Conservation (phyloP, 1,140 invertebrate species). For the Drosophila pachea region DNA sequence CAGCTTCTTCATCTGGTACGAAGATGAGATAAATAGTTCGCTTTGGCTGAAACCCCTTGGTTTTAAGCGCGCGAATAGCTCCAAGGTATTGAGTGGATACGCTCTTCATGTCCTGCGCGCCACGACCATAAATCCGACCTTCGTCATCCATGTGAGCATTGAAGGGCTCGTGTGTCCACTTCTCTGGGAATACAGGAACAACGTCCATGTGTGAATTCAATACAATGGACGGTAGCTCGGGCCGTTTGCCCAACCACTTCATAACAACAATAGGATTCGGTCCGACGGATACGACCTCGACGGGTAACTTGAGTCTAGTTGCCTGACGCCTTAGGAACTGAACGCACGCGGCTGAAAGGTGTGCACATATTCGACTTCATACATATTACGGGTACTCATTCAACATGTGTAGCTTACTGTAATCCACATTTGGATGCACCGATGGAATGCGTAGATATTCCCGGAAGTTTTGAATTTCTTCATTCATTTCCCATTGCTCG, state of each 20-base stretch:
- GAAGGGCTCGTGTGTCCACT: conserved; percentile 85
- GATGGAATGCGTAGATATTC: conserved; percentile 90
- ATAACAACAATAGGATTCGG: conserved; percentile 86
- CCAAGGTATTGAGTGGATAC: conserved; percentile 81
- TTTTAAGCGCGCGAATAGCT: conserved; percentile 84
- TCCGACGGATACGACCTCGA: conserved; percentile 79
- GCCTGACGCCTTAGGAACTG: conserved; percentile 85
- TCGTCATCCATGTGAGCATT: conserved; percentile 85
- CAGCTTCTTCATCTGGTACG: conserved; percentile 96
- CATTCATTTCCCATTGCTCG: conserved; percentile 80
- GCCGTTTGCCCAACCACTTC: conserved; percentile 86
- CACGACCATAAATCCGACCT: conserved; percentile 89
- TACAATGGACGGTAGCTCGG: conserved; percentile 83
- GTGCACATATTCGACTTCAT: neutral
- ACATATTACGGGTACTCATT: conserved; percentile 1
- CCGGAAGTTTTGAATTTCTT: conserved; percentile 87
- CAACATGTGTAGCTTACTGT: conserved; percentile 83
- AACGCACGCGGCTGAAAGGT: conserved; percentile 76
- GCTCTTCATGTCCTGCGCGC: conserved; percentile 84
- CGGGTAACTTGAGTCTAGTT: conserved; percentile 81
- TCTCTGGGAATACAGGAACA: conserved; percentile 87
- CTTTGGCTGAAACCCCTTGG: conserved; percentile 80
- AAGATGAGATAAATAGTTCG: conserved; percentile 88
- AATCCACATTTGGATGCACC: conserved; percentile 90
- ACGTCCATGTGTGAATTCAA: conserved; percentile 94